Conservation (phyloP, 1,140 invertebrate species). For the Amyelois transitella region DNA sequence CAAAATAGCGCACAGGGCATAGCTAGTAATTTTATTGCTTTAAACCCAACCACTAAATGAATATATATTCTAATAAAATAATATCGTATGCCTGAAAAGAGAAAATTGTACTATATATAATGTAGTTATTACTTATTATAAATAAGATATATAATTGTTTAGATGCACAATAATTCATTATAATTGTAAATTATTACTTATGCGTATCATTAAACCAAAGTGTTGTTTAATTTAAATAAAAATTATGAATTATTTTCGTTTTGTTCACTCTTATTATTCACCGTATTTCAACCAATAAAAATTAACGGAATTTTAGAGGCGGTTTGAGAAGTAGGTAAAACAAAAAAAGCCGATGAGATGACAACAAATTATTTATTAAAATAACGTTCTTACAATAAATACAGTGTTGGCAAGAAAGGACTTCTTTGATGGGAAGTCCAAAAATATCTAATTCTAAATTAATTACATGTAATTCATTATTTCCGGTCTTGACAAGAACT, state of each 20-base stretch:
- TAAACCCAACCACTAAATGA: neutral
- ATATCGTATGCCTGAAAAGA: too few species aligned
- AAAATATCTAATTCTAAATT: conserved; percentile 16
- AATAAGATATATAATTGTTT: neutral
- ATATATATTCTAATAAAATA: neutral
- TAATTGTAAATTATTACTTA: conserved; percentile 46
- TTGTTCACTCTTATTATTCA: neutral
- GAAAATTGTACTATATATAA: neutral
- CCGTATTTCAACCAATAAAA: too few species aligned
- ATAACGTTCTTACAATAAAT: conserved; percentile 51
- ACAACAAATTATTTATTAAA: conserved; percentile 63
- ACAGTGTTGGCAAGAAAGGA: conserved; percentile 55
- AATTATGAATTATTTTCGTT: conserved; percentile 19
- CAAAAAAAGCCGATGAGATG: conserved; percentile 22
- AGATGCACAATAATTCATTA: conserved; percentile 12
- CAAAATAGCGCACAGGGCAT: too few species aligned
- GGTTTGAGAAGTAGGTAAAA: conserved; percentile 3
- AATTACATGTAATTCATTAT: conserved; percentile 3
- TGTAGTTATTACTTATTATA: neutral
- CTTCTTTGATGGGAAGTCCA: conserved; percentile 37
- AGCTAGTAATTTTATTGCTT: too few species aligned
- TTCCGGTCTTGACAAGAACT: too few species aligned
- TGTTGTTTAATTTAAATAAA: conserved; percentile 51
- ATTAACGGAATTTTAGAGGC: too few species aligned
- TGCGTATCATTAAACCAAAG: conserved; percentile 60